Percentiles rank a stretch among this genome's conserved stretches.
phyloP scores from a whole-genome alignment of 2,888 invertebrate species.

The Hydropsyche betteni region DNA sequence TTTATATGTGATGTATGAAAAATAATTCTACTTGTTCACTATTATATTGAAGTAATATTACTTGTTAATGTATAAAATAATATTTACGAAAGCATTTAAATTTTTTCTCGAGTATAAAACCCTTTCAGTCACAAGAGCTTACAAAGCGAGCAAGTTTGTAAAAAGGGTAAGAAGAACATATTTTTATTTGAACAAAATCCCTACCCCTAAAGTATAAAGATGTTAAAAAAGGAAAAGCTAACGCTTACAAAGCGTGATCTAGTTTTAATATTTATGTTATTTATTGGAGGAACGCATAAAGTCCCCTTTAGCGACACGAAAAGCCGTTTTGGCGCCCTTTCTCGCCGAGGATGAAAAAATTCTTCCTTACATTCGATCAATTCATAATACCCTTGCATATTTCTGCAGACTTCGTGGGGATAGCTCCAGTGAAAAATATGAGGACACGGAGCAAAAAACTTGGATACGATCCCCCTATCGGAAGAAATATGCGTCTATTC shows the following conservation, averaged over 20 bases:
- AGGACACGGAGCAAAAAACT: constrained; percentile 21
- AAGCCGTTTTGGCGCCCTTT: not conserved
- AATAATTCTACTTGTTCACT: no score
- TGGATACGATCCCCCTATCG: constrained; percentile 1
- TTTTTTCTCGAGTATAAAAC: not conserved
- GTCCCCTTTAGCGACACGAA: constrained; percentile 7
- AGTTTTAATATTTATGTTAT: constrained; percentile 29
- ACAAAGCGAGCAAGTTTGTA: not conserved
- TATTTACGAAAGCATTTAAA: no score
- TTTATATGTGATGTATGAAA: no score
- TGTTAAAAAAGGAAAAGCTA: constrained; percentile 12
- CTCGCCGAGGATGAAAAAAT: constrained; percentile 5
- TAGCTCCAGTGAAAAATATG: constrained; percentile 18
- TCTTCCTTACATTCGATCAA: not conserved
- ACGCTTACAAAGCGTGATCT: constrained; percentile 24
- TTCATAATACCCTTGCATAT: constrained; percentile 28
- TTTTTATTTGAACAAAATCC: constrained; percentile 14
- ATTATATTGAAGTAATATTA: no score
- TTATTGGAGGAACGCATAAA: constrained; percentile 13
- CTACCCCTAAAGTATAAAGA: constrained; percentile 1
- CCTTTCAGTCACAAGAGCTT: not conserved
- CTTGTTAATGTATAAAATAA: no score
- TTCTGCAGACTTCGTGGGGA: constrained; percentile 22
- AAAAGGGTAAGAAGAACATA: not conserved
- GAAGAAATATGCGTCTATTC: constrained; percentile 26